Conservation (phyloP, 1,140 invertebrate genomes). For the Trachymyrmex septentrionalis region DNA sequence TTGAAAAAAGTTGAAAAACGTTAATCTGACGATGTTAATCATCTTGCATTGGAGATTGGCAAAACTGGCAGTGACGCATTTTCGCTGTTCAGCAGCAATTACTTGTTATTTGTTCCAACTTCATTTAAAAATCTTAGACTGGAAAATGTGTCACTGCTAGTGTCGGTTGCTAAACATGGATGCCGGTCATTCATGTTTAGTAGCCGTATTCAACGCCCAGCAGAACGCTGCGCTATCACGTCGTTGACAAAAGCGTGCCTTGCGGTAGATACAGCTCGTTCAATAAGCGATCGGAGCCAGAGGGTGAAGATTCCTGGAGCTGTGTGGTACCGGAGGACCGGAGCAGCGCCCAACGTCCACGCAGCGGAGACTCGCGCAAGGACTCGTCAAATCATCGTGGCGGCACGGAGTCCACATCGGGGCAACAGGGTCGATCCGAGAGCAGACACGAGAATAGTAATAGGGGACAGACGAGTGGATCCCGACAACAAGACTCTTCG, state of each 20-base stretch:
- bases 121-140: background rate
- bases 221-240: background rate
- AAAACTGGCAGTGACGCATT: conserved; percentile 19
- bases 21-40: background rate
- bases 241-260: conserved; percentile 36
- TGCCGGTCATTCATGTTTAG: conserved; percentile 16
- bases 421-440: conserved; percentile 57
- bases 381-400: conserved; percentile 75
- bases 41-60: background rate
- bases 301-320: conserved; percentile 83
- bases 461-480: conserved; percentile 15
- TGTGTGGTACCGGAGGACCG: conserved; percentile 77
- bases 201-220: background rate
- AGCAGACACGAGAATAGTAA: conserved; percentile 60
- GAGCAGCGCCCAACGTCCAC: conserved; percentile 76
- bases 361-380: conserved; percentile 81
- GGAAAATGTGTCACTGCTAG: background rate
- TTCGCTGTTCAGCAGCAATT: background rate
- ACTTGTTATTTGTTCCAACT: background rate
- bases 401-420: conserved; percentile 43
- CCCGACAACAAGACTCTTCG: conserved; percentile 73
- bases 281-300: conserved; percentile 84
- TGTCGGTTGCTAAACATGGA: conserved; percentile 28
- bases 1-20: no score
- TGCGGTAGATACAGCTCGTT: conserved; percentile 84